Conservation (phyloP, 2,113 vertebrate species). For the Propithecus coquereli region DNA sequence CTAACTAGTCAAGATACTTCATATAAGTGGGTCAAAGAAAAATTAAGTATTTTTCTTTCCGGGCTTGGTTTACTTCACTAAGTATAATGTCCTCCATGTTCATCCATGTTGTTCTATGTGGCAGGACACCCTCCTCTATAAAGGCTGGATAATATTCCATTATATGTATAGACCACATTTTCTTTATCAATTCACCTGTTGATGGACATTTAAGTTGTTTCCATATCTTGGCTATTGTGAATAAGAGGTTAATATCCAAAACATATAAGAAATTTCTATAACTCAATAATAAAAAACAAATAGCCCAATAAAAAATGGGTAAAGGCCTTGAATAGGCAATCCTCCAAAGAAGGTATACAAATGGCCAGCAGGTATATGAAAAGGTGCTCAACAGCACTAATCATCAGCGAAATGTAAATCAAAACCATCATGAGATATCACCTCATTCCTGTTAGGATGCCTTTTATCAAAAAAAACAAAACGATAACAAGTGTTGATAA, state of each 20-base stretch:
- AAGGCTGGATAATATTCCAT: not conserved
- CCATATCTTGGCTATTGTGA: not conserved
- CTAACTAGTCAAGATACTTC: not conserved
- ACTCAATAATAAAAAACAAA: not conserved
- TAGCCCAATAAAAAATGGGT: not conserved
- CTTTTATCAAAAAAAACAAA: not conserved
- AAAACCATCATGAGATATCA: not conserved
- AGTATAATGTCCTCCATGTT: not conserved
- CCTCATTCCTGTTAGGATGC: not conserved
- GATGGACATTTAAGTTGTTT: not conserved
- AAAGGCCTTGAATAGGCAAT: not conserved
- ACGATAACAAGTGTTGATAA: not conserved
- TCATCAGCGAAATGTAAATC: not conserved
- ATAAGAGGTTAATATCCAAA: not conserved
- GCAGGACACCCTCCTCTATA: not conserved
- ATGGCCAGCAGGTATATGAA: not conserved
- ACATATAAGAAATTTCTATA: not conserved
- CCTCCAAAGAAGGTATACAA: not conserved
- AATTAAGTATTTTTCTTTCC: not conserved
- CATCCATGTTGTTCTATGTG: not conserved
- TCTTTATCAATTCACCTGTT: not conserved
- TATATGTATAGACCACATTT: not conserved
- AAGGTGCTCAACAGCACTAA: not conserved
- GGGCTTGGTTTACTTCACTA: not conserved
- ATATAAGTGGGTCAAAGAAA: not conserved